These are phyloP conservation scores for Trimorus sp. DNA, from an alignment of 2,888 invertebrate species.

Conservation along the genomic window DNA sequence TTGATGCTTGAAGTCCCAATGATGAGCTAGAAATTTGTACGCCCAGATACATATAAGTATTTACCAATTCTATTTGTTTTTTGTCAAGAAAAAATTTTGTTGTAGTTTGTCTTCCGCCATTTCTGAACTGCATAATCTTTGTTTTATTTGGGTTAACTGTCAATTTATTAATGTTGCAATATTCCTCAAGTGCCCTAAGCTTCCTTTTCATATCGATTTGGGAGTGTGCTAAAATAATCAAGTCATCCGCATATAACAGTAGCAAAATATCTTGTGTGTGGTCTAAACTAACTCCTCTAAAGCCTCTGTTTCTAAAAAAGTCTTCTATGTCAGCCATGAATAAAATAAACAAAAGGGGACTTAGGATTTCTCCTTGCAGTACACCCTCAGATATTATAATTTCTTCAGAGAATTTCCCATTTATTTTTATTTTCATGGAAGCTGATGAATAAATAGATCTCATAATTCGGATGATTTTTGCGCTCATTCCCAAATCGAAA, in stretches of 20 bases:
- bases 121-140: conserved; percentile 66
- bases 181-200: conserved; percentile 45
- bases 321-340: conserved; percentile 15
- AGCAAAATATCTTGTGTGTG: background rate
- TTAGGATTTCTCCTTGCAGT: conserved; percentile 20
- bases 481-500: conserved; percentile 1
- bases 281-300: conserved; percentile 4
- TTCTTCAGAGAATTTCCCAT: background rate
- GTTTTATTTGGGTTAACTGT: conserved; percentile 65
- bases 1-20: conserved; percentile 14
- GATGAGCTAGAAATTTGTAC: conserved; percentile 26
- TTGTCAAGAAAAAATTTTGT: conserved; percentile 14
- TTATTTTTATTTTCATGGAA: conserved; percentile 9
- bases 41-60: conserved; percentile 36
- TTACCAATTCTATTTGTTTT: conserved; percentile 26
- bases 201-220: conserved; percentile 43
- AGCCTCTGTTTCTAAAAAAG: conserved; percentile 2
- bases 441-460: conserved; percentile 1
- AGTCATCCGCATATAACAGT: conserved; percentile 43
- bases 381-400: conserved; percentile 21
- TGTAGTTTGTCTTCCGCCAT: conserved; percentile 42
- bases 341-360: conserved; percentile 13
- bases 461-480: conserved; percentile 12
- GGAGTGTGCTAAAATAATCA: conserved; percentile 56
- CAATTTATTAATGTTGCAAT: conserved; percentile 49